phyloP scores from a whole-genome alignment of 2,797 vertebrate genomes.

The Sebastes nivosus region DNA sequence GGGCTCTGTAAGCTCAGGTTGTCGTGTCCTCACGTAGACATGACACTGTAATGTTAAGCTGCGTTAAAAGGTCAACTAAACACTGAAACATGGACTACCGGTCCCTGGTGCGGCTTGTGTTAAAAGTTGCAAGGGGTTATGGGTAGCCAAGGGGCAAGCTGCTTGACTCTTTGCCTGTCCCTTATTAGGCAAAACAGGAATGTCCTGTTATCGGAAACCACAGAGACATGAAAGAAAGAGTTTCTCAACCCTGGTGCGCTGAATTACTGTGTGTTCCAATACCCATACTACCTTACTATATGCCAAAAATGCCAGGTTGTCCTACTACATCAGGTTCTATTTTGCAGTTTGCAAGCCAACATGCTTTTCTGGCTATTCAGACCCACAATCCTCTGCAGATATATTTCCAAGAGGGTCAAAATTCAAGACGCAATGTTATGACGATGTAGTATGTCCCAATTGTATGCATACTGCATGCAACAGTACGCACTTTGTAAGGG shows the following conservation, averaged over 20 bases:
- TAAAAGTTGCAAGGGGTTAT: conserved; percentile 8
- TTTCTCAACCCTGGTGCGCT: not conserved
- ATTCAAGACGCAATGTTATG: too few species aligned
- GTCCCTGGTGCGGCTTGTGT: not conserved
- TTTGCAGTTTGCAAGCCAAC: too few species aligned
- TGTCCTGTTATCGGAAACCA: conserved; percentile 16
- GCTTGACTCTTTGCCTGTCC: not conserved
- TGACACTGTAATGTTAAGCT: not conserved
- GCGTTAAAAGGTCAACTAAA: not conserved
- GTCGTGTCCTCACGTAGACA: not conserved
- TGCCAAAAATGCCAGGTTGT: too few species aligned
- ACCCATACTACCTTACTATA: too few species aligned
- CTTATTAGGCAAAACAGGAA: conserved; percentile 24
- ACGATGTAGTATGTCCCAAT: too few species aligned
- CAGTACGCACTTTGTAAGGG: too few species aligned
- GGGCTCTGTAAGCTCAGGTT: not conserved
- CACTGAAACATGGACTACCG: not conserved
- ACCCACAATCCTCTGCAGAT: too few species aligned
- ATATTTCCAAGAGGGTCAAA: too few species aligned
- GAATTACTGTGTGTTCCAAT: not conserved
- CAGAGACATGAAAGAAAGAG: not conserved
- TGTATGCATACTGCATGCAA: too few species aligned
- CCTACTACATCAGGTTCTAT: too few species aligned
- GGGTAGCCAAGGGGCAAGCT: conserved; percentile 27
- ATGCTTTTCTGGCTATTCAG: too few species aligned